phyloP scores from a whole-genome alignment of 2,113 vertebrate genomes.

The Anoplopoma fimbria region DNA sequence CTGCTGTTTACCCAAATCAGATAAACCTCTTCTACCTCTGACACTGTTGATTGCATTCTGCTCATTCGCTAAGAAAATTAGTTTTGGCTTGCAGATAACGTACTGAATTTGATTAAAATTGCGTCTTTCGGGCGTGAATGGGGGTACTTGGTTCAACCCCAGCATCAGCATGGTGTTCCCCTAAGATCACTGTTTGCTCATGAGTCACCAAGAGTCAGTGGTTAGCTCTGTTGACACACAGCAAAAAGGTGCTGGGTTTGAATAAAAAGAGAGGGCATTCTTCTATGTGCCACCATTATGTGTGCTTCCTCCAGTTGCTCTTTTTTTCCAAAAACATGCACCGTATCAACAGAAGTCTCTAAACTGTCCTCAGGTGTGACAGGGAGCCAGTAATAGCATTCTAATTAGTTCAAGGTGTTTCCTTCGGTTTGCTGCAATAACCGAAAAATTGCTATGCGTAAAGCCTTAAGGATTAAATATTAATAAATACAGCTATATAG shows the following conservation, averaged over 20 bases:
- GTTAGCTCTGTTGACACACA: not conserved
- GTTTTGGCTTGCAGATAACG: not conserved
- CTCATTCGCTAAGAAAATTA: conserved; percentile 26
- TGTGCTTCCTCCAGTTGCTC: not conserved
- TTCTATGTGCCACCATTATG: not conserved
- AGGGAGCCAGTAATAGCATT: not conserved
- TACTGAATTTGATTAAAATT: conserved; percentile 3
- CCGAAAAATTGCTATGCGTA: not conserved
- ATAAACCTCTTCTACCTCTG: conserved; percentile 16
- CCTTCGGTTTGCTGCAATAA: not conserved
- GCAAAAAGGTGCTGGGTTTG: not conserved
- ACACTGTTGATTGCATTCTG: conserved; percentile 7
- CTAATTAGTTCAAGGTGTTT: not conserved
- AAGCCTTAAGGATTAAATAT: not conserved
- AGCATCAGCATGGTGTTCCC: not conserved
- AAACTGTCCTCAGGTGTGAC: not conserved
- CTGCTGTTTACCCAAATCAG: conserved; percentile 16
- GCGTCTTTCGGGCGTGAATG: not conserved
- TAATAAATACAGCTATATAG: not conserved
- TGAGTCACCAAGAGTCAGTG: not conserved
- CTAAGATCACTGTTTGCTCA: not conserved
- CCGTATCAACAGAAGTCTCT: not conserved
- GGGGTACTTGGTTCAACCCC: not conserved
- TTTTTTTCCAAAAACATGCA: not conserved
- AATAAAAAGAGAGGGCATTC: not conserved